Evolutionary conservation across 2,888 invertebrate species (phyloP).

Genomic region (Gonocerus acuteangulatus): DNA sequence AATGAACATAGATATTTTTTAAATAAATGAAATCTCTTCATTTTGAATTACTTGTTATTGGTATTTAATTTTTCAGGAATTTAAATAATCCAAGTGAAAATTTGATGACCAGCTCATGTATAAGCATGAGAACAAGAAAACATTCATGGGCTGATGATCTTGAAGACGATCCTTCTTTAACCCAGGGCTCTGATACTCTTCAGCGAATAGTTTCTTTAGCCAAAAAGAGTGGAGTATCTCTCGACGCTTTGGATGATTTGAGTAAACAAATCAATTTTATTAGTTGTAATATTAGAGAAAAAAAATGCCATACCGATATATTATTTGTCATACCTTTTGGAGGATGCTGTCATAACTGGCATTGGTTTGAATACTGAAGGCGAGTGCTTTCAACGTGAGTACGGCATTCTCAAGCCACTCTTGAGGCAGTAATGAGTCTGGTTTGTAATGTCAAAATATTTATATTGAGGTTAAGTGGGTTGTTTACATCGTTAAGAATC

Average conservation of each 20-base stretch:
- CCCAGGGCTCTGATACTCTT: constrained; percentile 40
- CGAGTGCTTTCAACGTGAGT: too few species aligned
- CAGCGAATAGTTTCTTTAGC: constrained; percentile 55
- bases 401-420: too few species aligned
- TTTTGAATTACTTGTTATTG: too few species aligned
- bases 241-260: constrained; percentile 50
- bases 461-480: too few species aligned
- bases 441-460: too few species aligned
- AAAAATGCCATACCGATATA: neutral
- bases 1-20: too few species aligned
- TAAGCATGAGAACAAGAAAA: constrained; percentile 49
- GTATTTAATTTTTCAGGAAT: constrained; percentile 42
- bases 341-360: neutral
- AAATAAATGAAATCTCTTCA: too few species aligned
- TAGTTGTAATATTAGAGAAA: neutral
- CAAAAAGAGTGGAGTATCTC: constrained; percentile 62
- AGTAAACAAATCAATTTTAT: neutral
- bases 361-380: too few species aligned
- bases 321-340: neutral
- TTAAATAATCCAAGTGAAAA: constrained; percentile 25
- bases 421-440: too few species aligned
- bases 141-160: constrained; percentile 61
- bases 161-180: constrained; percentile 57
- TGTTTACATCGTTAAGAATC: too few species aligned
- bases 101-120: constrained; percentile 35